Evolutionary conservation across 2,888 invertebrate genomes (phyloP), one percentile per base, ranked within the genome.

Genomic region (Hoplodrina ambigua): DNA sequence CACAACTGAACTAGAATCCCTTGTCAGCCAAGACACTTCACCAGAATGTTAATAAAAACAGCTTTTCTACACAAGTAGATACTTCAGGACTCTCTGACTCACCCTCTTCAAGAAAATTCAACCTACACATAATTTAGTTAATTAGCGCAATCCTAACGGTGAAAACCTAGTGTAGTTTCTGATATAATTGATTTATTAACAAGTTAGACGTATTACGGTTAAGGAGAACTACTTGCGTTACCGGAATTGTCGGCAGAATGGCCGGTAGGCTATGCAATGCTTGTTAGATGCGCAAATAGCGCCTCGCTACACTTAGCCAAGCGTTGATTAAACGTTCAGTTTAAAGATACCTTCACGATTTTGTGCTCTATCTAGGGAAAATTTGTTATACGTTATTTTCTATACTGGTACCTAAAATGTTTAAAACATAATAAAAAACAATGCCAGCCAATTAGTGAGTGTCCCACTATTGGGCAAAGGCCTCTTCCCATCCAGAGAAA

Each of bases 131-230:
- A 64, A 61, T 61, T 64, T 44, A 37, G 10, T 68, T 61, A 72
- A 80, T 74, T 70, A 74, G 44, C 33, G 41, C 50, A 67, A 78
- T 75, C 17, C 56, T 72, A 69, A 65, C 61, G 67, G 69, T 68
- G 58, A 69, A 81, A 78, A 70, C 52, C 59, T 57, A n/a, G 62
- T 56, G 54, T 53, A 69, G 33, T 58, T 67, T 69, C 63, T 75
- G 55, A 75, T 78, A 54, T 56, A 72, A 72, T 69, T 79, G 64
- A 73, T 81, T 81, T 76, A 81, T 67, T 62, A 69, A 53, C 53
- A 49, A 62, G 60, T 75, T 49, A 30, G 20, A 68, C 66, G 69
- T 62, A 79, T 70, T 69, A 60, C 73, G 65, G 70, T 73, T 70
- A 75, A 75, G 67, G 61, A 73, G 68, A 64, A 13, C 41, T 41